phyloP scores from a whole-genome alignment of 2,888 invertebrate genomes.

The Pristionchus entomophagus region DNA sequence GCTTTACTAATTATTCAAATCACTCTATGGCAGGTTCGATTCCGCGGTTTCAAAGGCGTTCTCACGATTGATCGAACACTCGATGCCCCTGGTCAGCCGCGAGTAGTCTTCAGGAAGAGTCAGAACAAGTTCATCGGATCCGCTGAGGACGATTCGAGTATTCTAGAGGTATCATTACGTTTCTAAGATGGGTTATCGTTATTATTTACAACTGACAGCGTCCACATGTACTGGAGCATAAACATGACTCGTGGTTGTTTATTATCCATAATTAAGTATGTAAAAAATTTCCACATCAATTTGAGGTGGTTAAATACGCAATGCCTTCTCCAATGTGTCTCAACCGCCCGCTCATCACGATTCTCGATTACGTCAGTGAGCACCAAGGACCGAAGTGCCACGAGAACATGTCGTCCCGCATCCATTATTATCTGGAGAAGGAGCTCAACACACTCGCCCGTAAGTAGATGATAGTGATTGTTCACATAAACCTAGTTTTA shows the following conservation, averaged over 20 bases:
- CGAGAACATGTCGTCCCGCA: constrained; percentile 50
- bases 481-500: too few relatives aligned
- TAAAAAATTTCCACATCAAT: too few relatives aligned
- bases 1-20: too few relatives aligned
- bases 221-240: too few relatives aligned
- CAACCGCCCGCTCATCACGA: constrained; percentile 76
- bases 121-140: constrained; percentile 68
- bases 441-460: constrained; percentile 51
- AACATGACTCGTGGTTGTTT: too few relatives aligned
- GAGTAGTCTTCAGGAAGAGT: constrained; percentile 61
- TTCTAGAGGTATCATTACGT: constrained; percentile 56
- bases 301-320: constrained; percentile 67
- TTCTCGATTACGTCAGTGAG: constrained; percentile 69
- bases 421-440: constrained; percentile 60
- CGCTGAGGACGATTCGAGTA: constrained; percentile 49
- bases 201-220: too few relatives aligned
- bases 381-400: constrained; percentile 42
- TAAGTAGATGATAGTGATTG: too few relatives aligned
- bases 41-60: constrained; percentile 75
- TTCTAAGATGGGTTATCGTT: too few relatives aligned
- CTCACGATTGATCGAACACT: constrained; percentile 63
- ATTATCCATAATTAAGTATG: too few relatives aligned
- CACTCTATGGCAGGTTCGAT: constrained; percentile 62
- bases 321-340: constrained; percentile 72
- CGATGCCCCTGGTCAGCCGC: constrained; percentile 5